Conservation (phyloP, 2,888 invertebrate species). For the Chaetogeoica ovagalla region DNA sequence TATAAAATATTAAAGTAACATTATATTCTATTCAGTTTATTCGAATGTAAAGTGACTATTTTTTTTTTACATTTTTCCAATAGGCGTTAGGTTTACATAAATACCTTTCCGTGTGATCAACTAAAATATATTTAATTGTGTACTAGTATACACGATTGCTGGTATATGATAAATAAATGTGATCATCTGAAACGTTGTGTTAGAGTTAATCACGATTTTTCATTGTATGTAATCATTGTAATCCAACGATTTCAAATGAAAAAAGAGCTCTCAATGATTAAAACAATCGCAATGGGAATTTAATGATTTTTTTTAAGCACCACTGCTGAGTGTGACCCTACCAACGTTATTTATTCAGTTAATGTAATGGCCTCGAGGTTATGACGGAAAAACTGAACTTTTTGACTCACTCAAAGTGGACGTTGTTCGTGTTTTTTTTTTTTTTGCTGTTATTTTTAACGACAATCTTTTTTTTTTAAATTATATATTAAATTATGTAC, state of each 20-base stretch:
- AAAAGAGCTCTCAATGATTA: not conserved
- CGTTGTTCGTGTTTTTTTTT: not conserved
- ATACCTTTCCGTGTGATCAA: too few relatives aligned
- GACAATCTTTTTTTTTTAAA: not conserved
- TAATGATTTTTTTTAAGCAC: constrained; percentile 10
- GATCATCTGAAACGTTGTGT: too few relatives aligned
- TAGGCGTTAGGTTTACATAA: too few relatives aligned
- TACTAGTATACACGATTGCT: too few relatives aligned
- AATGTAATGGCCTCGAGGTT: not conserved
- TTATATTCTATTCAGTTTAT: too few relatives aligned
- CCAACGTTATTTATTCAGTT: constrained; percentile 15
- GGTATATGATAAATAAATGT: too few relatives aligned
- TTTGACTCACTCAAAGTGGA: constrained; percentile 14
- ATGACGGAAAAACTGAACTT: constrained; percentile 26
- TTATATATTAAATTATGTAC: not conserved
- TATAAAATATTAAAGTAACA: too few relatives aligned
- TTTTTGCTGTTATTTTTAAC: not conserved
- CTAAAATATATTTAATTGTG: too few relatives aligned
- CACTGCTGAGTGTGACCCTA: not conserved
- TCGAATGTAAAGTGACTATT: too few relatives aligned
- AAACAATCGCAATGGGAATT: constrained; percentile 3
- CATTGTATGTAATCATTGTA: not conserved
- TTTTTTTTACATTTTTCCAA: too few relatives aligned
- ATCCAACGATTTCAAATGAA: not conserved
- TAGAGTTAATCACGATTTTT: too few relatives aligned